phyloP scores from a whole-genome alignment of 2,888 invertebrate genomes.

The Drymonia ruficornis region DNA sequence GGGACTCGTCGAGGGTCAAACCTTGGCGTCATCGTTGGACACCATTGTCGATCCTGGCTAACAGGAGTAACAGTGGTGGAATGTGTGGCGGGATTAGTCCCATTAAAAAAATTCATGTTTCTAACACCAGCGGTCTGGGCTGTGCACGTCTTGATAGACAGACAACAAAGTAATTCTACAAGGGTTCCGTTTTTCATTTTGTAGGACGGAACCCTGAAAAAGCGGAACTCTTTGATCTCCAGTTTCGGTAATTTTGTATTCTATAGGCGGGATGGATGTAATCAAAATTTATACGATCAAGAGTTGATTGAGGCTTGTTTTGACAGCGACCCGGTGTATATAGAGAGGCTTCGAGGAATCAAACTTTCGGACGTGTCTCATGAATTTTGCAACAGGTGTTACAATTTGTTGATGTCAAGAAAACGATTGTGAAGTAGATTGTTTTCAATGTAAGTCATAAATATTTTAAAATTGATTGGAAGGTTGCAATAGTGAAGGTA shows the following conservation, averaged over 20 bases:
- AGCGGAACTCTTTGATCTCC: slow-evolving; percentile 55
- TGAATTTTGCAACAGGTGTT: slow-evolving; percentile 31
- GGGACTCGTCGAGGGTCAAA: no score
- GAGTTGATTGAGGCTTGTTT: slow-evolving; percentile 41
- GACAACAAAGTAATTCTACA: no score
- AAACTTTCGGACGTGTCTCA: slow-evolving; percentile 25
- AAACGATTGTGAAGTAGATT: neutral
- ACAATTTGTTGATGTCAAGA: neutral
- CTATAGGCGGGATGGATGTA: slow-evolving; percentile 45
- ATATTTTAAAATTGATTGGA: neutral
- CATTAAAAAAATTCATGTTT: slow-evolving; percentile 48
- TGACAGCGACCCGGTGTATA: slow-evolving; percentile 25
- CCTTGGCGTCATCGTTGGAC: no score
- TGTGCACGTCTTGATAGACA: no score
- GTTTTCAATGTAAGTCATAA: neutral
- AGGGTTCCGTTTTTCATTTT: no score
- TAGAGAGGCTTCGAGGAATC: slow-evolving; percentile 25
- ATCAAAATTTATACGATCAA: slow-evolving; percentile 53
- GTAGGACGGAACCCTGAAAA: no score
- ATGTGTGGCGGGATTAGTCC: no score
- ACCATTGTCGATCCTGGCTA: no score
- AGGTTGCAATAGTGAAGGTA: no score
- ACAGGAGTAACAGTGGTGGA: no score
- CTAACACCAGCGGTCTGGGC: no score
- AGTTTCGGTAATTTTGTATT: slow-evolving; percentile 50